Evolutionary conservation across 1,140 invertebrate species (phyloP), one percentile per base, ranked within the genome.

Genomic region (Anastatus disparis): DNA sequence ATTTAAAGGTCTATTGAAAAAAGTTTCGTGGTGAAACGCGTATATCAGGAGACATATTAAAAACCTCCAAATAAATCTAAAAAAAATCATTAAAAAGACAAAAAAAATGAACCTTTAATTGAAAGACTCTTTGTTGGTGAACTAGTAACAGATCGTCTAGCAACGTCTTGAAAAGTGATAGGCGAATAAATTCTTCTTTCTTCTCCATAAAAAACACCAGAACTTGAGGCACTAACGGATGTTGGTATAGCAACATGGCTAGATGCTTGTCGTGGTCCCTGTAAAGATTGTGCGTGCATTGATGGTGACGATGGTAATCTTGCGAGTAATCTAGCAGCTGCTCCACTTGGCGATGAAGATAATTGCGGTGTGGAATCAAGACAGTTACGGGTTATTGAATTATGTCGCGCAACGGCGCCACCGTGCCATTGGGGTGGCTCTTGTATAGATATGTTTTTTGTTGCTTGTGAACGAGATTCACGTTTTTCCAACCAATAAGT

Each of bases 401-500:
- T 52, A 24, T 22, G 48, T 27, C 52, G 27, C 3, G 27, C 17
- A 0, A 13, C 20, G 12, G 8, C 46, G 26, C 13, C 13, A n/a
- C 9, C 26, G 12, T 80, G 84, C 82, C 87, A 88, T 22, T 85
- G 85, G 64, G 78, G 76, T 1, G 86, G 84, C 44, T 82, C 79
- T 17, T 79, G 79, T 50, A 81, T 82, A 1, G 78, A 72, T 8
- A 84, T 79, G 3, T 79, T 79, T 58, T 87, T 82, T 22, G 85
- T 85, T 38, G 89, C 74, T 1, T 85, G 86, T 24, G 87, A 82
- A 48, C 92, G 85, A 24, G 87, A 88, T 76, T 91, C 90, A 53
- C 90, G 87, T 56, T 89, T 90, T 82, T 90, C 89, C 35, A 97
- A 81, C 95, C 95, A 98, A 80, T 95, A 98, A 0, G 96, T 98